Evolutionary conservation across 2,113 vertebrate genomes (phyloP), one percentile per base, ranked within the genome.

Genomic region (Dasyprocta punctata): DNA sequence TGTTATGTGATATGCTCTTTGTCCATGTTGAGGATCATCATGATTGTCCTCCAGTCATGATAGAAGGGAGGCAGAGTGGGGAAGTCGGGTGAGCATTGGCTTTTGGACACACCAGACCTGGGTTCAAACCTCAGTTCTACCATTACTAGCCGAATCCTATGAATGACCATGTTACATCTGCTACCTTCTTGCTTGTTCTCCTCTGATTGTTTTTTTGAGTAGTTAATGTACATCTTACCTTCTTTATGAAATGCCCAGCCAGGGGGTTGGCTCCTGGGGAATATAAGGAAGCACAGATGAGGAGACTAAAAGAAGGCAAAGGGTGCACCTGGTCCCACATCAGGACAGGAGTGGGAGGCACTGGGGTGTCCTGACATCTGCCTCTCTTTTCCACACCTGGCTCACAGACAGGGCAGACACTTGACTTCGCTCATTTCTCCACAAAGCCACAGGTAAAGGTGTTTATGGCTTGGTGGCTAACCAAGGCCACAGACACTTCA

Each of bases 361-460:
- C 28, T 0, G 65, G 54, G n/a, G 13, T 26, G 28, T 54, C 67
- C 33, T 13, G 16, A 0, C 3, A 10, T 5, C 41, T 71, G 2
- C 11, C 1, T 17, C 0, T 36, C 54, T 78, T 41, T 60, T 12
- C 69, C 69, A 12, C 1, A n/a, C 36, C 81, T 26, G 44, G 77
- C 52, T 75, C 63, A 14, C 10, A 44, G n/a, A 78, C 33, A 49
- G 33, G 54, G 20, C 33, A 83, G 89, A 30, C 38, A 4, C 61
- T 88, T 60, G 82, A 67, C 13, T 90, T 83, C 49, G 78, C 80
- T 89, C 28, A 26, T 58, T 93, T 90, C 33, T 67, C 89, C 91
- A 94, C 92, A 96, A 84, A 96, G 96, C 84, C 95, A 71, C 94
- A 92, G 95, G 91, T 94, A 73, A 94, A 96, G 67, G 89, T 86